Base-by-base conservation (phyloP, 2,888 invertebrate genomes). In the Brachycybe producta region DNA sequence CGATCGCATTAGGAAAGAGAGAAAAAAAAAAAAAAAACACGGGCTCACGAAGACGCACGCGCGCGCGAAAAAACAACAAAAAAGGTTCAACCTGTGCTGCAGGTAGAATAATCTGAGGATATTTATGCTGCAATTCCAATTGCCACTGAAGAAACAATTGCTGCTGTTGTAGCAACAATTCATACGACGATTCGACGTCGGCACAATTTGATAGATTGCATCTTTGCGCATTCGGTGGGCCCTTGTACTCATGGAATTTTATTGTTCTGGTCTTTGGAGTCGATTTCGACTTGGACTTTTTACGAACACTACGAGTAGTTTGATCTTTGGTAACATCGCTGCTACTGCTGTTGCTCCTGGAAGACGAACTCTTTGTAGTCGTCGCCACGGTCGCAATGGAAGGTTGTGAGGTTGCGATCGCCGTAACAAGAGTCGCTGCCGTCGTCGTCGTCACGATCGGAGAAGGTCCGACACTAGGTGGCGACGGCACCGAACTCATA, bases 231-330 rank as follows among this genome's bases (percentile, higher is more conserved):
- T 80, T 87, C 56, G 92, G 90, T 26, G 90, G 90, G 32, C 90
- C 90, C 73, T 88, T 88, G 68, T 90, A 88, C 69, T 95, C 95
- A 69, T 95, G 94, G 70, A 95, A 95, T 71, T 95, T 95, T 61
- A 95, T 92, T 49, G 85, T 84, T 59, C 85, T 77, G 19, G 84
- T 76, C 67, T 88, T 88, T 1, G 84, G 80, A 51, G 79, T 76
- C 23, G 77, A 77, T 68, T 86, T 86, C 35, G 80, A 80, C 65
- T 86, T 86, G 19, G 78, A 78, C 65, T 85, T 85, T 65, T 85
- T 88, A 61, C 77, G 70, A n/a, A n/a, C n/a, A 64, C 82, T 85
- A 69, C 78, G 84, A 69, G 39, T 56, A 69, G 39, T 56, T 28
- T 57, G 57, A 39, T 84, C 84, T 59, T 70, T 71, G 51, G 70